Base-by-base conservation (phyloP, 2,113 vertebrate species). In the Dicrurus megarhynchus region DNA sequence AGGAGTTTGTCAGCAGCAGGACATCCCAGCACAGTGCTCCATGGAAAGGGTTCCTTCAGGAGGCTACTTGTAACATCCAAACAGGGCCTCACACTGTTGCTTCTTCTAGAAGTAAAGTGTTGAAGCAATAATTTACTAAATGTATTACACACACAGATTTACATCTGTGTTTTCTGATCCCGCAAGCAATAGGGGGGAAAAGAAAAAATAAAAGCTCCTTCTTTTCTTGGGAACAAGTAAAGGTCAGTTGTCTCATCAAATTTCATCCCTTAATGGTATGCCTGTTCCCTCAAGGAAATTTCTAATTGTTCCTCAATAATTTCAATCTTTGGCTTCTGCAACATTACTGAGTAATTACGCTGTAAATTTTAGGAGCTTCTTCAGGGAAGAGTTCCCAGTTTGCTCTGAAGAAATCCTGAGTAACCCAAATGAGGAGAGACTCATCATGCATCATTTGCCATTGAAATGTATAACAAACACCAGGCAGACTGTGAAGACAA, bases 191-290 rank as follows among this genome's bases (percentile, higher is more conserved):
- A 23, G 16, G 5, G 4, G 9, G 3, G 5, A 7, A 7, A 16
- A 23, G 65, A 89, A 69, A 57, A 80, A 60, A 82, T 14, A 49
- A 63, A 55, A 73, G 27, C 41, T 61, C 39, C 50, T 46, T 55
- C 46, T 94, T 91, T 78, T 75, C 74, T 91, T 87, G 50, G 49
- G 35, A 94, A 93, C 4, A n/a, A 55, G 35, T 37, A 96, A 96
- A 98, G 75, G 79, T 92, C 90, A 95, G 75, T 82, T 84, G 39
- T 86, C 80, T 94, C 74, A 87, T 86, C 78, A 75, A 52, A 88
- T 81, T 71, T 91, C 41, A 65, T 77, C 24, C n/a, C 69, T 90
- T 87, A 65, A 39, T 6, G 75, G 41, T 18, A 60, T 0, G 11
- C 49, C 20, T 44, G 18, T 57, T 84, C 75, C 79, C 74, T 59